phyloP scores from a whole-genome alignment of 1,140 invertebrate genomes.

The Tetragonula clypearis region DNA sequence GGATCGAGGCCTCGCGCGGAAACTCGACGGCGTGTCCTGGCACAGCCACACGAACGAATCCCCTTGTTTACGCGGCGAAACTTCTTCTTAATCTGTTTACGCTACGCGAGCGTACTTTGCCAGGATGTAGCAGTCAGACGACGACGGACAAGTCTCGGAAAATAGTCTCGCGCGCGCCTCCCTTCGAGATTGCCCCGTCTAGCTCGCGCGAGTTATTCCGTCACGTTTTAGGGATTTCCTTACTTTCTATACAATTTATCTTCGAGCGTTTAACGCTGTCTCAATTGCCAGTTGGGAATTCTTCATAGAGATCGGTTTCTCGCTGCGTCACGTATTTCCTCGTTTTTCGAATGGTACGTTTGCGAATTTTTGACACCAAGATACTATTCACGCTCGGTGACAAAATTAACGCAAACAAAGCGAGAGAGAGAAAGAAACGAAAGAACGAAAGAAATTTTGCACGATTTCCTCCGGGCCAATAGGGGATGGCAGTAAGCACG shows the following conservation, averaged over 20 bases:
- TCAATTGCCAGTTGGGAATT: no score
- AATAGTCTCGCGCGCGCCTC: neutral
- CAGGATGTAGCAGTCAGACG: neutral
- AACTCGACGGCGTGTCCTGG: neutral
- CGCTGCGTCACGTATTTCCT: no score
- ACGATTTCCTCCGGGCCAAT: slow-evolving; percentile 35
- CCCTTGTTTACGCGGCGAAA: slow-evolving; percentile 53
- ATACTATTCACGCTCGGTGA: no score
- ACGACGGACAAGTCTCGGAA: neutral
- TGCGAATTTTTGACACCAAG: no score
- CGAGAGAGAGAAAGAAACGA: no score
- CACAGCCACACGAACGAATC: slow-evolving; percentile 13
- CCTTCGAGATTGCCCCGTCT: neutral
- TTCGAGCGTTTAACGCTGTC: no score
- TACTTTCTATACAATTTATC: neutral
- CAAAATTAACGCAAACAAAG: neutral
- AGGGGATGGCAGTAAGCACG: slow-evolving; percentile 9
- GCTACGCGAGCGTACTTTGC: neutral
- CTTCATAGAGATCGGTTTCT: no score
- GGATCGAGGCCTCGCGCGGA: neutral
- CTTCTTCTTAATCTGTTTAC: slow-evolving; percentile 61
- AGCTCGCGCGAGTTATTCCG: neutral
- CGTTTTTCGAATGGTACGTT: no score
- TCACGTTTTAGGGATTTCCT: no score
- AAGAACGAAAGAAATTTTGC: slow-evolving; percentile 19